Evolutionary conservation across 2,113 vertebrate species (phyloP).

Genomic region (Gallinago undulata): DNA sequence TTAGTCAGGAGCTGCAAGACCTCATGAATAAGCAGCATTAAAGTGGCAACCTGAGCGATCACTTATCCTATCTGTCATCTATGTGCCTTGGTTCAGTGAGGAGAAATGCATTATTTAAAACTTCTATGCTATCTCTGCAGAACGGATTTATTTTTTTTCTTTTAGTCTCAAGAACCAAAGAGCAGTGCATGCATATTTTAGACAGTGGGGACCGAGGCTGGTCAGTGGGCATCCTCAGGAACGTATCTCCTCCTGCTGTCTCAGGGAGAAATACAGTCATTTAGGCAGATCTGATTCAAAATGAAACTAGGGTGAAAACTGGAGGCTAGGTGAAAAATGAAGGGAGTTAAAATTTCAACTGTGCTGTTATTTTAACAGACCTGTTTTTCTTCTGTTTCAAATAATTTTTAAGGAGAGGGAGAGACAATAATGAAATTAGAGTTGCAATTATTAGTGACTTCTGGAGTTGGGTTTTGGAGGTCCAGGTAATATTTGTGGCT

Average conservation of each 20-base stretch:
- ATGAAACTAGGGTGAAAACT: conserved; percentile 15
- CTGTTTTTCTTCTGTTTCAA: not conserved
- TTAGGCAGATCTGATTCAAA: conserved; percentile 18
- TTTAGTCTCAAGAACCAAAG: not conserved
- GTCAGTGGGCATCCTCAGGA: not conserved
- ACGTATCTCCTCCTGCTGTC: not conserved
- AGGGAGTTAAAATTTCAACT: not conserved
- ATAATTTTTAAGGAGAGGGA: not conserved
- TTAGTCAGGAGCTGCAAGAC: not conserved
- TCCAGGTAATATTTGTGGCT: not conserved
- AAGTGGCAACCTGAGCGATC: not conserved
- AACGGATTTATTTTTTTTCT: not conserved
- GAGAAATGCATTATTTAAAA: conserved; percentile 42
- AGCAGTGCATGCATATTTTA: conserved; percentile 15
- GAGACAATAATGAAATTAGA: not conserved
- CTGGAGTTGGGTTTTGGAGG: not conserved
- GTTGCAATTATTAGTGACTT: not conserved
- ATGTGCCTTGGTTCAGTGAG: not conserved
- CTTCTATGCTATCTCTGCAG: not conserved
- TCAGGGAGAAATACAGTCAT: not conserved
- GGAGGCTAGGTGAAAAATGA: conserved; percentile 32
- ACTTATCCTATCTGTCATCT: not conserved
- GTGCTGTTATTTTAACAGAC: not conserved
- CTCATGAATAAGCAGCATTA: not conserved
- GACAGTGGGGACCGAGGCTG: not conserved